These are phyloP conservation scores for Montipora capitata DNA, from an alignment of 92 coral and sea anemone species.

Conservation along the genomic window DNA sequence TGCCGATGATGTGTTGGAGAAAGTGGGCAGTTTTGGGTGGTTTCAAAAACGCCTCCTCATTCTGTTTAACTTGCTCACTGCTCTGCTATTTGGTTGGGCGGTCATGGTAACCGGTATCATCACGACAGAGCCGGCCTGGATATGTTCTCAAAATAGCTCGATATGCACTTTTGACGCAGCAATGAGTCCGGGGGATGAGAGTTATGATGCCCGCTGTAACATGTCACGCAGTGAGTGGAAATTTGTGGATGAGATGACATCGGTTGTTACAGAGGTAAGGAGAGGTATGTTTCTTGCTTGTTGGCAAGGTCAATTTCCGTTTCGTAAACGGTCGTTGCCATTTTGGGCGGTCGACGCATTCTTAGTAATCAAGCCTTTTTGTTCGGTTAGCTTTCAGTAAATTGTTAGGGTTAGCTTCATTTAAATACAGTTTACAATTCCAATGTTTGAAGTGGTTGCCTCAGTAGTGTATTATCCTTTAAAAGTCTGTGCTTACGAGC, in stretches of 20 bases:
- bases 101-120: slow-evolving; percentile 79
- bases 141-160: slow-evolving; percentile 80
- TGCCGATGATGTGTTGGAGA: slow-evolving; percentile 84
- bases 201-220: slow-evolving; percentile 77
- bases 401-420: no score
- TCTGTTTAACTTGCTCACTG: slow-evolving; percentile 69
- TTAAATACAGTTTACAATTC: no score
- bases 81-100: slow-evolving; percentile 83
- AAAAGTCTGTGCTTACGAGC: no score
- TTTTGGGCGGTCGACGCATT: no score
- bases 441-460: no score
- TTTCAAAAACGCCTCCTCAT: slow-evolving; percentile 64
- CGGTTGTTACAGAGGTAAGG: slow-evolving; percentile 84
- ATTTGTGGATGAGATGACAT: slow-evolving; percentile 75
- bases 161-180: slow-evolving; percentile 68
- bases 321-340: no score
- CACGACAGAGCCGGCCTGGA: slow-evolving; percentile 90
- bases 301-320: no score
- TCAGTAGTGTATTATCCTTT: no score
- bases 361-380: no score
- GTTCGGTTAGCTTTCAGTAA: no score
- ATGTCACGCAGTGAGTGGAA: slow-evolving; percentile 84
- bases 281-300: no score
- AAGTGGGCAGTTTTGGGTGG: slow-evolving; percentile 87
- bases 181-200: slow-evolving; percentile 52